Evolutionary conservation across 1,140 invertebrate species (phyloP).

Genomic region (Drosophila lini): DNA sequence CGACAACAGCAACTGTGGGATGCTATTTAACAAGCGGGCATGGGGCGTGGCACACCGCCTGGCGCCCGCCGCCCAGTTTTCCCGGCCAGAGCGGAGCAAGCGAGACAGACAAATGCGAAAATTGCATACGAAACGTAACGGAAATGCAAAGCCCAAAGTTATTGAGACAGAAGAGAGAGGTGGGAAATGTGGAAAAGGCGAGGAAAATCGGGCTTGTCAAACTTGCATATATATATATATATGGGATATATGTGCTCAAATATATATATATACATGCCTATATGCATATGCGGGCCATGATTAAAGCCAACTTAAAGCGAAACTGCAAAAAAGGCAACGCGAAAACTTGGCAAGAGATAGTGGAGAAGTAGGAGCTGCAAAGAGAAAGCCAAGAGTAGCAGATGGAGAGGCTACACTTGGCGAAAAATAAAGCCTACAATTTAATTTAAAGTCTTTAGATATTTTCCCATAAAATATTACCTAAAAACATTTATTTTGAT

Average conservation of each 20-base stretch:
- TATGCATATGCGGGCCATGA: constrained; percentile 39
- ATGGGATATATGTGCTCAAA: neutral
- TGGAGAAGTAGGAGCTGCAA: neutral
- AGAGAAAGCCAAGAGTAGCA: constrained; percentile 6
- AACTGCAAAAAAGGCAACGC: constrained; percentile 40
- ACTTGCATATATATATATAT: constrained; percentile 16
- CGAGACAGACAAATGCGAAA: constrained; percentile 65
- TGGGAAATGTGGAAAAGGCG: constrained; percentile 8
- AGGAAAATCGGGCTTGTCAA: constrained; percentile 38
- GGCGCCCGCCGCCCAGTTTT: neutral
- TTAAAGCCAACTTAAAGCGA: constrained; percentile 59
- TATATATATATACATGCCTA: neutral
- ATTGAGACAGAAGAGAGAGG: constrained; percentile 51
- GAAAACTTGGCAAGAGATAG: constrained; percentile 41
- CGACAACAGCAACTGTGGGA: constrained; percentile 46
- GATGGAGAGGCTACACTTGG: constrained; percentile 3
- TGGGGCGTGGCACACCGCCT: constrained; percentile 22
- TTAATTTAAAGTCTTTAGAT: too few relatives aligned
- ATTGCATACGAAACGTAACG: constrained; percentile 74
- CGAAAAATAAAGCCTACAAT: neutral
- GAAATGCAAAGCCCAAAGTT: constrained; percentile 66
- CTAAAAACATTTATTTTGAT: too few relatives aligned
- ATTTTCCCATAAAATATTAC: too few relatives aligned
- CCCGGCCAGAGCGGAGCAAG: constrained; percentile 1
- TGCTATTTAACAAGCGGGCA: constrained; percentile 67